These are phyloP conservation scores for Pristionchus exspectatus DNA, from an alignment of 2,888 invertebrate genomes.

Conservation along the genomic window DNA sequence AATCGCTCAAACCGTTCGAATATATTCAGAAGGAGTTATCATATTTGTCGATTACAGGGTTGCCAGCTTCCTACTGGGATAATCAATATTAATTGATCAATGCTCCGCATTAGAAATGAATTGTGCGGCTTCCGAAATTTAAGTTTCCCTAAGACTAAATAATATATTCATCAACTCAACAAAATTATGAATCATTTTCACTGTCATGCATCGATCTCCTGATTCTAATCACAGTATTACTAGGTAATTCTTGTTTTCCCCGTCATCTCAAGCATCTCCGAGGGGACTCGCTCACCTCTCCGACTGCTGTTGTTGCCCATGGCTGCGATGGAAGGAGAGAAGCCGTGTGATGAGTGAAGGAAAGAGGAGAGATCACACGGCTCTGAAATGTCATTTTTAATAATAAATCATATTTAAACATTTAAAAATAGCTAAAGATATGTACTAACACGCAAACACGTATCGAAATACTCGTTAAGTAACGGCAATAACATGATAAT, in stretches of 20 bases:
- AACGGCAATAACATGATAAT: background rate
- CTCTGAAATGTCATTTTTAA: background rate
- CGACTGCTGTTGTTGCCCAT: conserved; percentile 55
- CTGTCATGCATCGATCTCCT: background rate
- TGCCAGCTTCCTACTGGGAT: too few species aligned
- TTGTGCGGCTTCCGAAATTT: too few species aligned
- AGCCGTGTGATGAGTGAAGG: conserved; percentile 21
- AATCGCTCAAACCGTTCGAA: too few species aligned
- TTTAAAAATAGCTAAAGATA: too few species aligned
- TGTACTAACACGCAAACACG: background rate
- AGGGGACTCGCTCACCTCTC: background rate
- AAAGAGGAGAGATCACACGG: background rate
- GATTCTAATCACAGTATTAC: background rate
- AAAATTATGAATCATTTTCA: too few species aligned
- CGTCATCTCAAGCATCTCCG: background rate
- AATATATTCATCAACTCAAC: too few species aligned
- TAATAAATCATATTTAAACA: too few species aligned
- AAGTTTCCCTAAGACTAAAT: too few species aligned
- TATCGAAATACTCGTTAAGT: background rate
- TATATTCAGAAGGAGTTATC: too few species aligned
- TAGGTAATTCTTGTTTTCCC: background rate
- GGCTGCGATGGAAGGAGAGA: background rate
- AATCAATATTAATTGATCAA: too few species aligned
- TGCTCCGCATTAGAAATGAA: too few species aligned
- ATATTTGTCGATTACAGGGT: too few species aligned